phyloP scores from a whole-genome alignment of 2,888 invertebrate species.

The Agonopterix arenella region DNA sequence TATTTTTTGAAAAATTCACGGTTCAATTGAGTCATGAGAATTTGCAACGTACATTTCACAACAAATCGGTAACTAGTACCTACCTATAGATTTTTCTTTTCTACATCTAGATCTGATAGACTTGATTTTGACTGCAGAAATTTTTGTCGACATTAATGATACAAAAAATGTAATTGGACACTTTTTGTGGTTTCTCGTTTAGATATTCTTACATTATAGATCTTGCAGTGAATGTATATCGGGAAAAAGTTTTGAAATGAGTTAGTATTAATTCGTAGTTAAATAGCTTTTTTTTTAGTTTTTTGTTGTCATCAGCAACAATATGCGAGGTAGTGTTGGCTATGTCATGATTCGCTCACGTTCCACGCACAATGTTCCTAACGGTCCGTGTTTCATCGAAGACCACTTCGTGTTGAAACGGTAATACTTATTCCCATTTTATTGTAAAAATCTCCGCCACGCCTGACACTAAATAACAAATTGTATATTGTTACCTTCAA shows the following conservation, averaged over 20 bases:
- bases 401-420: conserved; percentile 47
- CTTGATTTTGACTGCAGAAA: too few relatives aligned
- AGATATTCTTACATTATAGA: conserved; percentile 1
- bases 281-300: conserved; percentile 26
- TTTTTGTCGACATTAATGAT: too few relatives aligned
- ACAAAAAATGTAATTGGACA: too few relatives aligned
- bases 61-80: too few relatives aligned
- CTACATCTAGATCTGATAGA: too few relatives aligned
- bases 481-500: conserved; percentile 44
- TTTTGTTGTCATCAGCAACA: conserved; percentile 19
- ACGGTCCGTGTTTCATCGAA: conserved; percentile 44
- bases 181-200: not conserved
- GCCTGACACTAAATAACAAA: conserved; percentile 40
- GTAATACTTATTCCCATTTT: conserved; percentile 51
- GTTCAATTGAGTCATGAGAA: conserved; percentile 27
- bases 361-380: conserved; percentile 53
- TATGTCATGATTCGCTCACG: conserved; percentile 51
- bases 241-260: conserved; percentile 17
- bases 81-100: too few relatives aligned
- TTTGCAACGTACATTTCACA: not conserved
- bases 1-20: conserved; percentile 20
- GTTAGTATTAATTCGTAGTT: conserved; percentile 21
- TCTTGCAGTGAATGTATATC: not conserved
- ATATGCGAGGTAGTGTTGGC: conserved; percentile 39
- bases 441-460: conserved; percentile 46